Conservation (phyloP, 2,113 vertebrate genomes). For the Cyanistes caeruleus region DNA sequence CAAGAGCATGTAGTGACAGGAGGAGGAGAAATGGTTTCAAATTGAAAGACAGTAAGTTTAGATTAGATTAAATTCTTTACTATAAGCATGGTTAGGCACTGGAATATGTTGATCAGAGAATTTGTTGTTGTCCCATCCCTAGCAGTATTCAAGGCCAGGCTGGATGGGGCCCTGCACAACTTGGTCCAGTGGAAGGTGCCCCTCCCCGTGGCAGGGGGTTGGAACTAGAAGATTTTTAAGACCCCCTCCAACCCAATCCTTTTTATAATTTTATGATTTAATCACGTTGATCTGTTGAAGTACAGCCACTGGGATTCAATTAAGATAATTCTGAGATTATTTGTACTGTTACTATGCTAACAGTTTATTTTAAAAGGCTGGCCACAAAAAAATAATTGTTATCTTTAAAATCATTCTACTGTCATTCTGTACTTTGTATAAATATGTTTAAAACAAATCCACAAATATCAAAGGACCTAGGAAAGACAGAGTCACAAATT, state of each 20-base stretch:
- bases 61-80: not conserved
- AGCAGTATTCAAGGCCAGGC: not conserved
- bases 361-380: not conserved
- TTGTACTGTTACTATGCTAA: not conserved
- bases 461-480: not conserved
- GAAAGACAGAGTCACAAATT: not conserved
- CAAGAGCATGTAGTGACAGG: not conserved
- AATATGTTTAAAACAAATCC: not conserved
- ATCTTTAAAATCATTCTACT: not conserved
- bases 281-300: not conserved
- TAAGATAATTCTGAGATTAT: not conserved
- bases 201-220: not conserved
- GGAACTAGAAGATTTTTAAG: not conserved
- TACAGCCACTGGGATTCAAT: not conserved
- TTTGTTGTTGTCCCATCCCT: not conserved
- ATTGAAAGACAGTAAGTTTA: not conserved
- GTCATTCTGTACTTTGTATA: not conserved
- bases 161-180: not conserved
- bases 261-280: not conserved
- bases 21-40: not conserved
- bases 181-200: not conserved
- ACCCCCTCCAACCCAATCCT: not conserved
- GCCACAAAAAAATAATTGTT: not conserved
- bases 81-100: not conserved
- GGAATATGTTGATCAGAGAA: not conserved